phyloP scores from a whole-genome alignment of 1,140 invertebrate genomes.

The Aplysia californica region DNA sequence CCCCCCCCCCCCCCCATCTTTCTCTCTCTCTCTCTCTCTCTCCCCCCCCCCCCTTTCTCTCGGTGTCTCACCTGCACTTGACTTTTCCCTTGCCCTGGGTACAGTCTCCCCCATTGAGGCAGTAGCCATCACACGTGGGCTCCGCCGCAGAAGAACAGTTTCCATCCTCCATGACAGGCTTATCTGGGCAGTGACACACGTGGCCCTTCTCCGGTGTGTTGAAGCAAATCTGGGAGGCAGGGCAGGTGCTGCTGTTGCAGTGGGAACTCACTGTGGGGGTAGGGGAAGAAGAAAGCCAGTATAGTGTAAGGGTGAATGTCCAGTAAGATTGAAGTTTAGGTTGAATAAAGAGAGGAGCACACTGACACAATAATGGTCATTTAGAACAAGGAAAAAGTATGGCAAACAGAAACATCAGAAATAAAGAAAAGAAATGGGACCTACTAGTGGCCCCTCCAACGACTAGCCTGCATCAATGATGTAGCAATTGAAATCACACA shows the following conservation, averaged over 20 bases:
- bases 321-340: neutral
- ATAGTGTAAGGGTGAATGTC: too few species aligned
- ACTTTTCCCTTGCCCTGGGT: constrained; percentile 35
- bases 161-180: constrained; percentile 47
- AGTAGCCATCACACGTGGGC: constrained; percentile 70
- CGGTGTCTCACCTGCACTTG: constrained; percentile 65
- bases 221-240: constrained; percentile 37
- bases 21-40: constrained; percentile 34
- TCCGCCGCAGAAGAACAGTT: constrained; percentile 62
- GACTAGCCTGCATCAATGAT: neutral
- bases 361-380: neutral
- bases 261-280: constrained; percentile 57
- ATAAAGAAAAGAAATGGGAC: too few species aligned
- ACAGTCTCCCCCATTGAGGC: constrained; percentile 74
- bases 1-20: constrained; percentile 62
- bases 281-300: neutral
- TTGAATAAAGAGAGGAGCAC: neutral
- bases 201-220: constrained; percentile 45
- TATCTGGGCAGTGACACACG: constrained; percentile 77
- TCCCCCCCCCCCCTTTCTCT: constrained; percentile 75
- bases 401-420: too few species aligned
- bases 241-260: constrained; percentile 59
- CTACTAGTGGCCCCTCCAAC: too few species aligned
- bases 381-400: neutral
- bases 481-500: neutral